These are phyloP conservation scores for Asobara japonica DNA, from an alignment of 1,140 invertebrate genomes.

Conservation along the genomic window DNA sequence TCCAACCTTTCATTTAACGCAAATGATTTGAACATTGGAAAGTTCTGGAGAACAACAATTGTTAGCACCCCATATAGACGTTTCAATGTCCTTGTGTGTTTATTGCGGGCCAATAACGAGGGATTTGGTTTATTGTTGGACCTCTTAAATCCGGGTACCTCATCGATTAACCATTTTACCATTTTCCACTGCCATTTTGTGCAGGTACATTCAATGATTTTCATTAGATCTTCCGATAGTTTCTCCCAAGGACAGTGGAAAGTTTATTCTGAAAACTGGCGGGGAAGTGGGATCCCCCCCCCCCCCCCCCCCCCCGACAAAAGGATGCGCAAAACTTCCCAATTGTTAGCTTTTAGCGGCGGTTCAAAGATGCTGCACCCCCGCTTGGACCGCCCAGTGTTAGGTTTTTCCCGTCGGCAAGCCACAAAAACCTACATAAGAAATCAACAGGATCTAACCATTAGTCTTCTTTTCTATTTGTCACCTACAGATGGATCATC, in stretches of 20 bases:
- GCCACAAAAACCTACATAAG: background rate
- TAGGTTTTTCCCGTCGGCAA: background rate
- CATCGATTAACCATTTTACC: background rate
- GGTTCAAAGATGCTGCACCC: too few relatives aligned
- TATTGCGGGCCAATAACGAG: background rate
- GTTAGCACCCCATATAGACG: background rate
- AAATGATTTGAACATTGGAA: background rate
- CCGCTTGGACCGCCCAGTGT: background rate
- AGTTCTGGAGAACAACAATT: background rate
- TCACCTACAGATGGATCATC: constrained; percentile 27
- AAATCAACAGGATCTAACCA: background rate
- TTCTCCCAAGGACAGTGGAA: too few relatives aligned
- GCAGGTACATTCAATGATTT: too few relatives aligned
- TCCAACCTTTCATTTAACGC: too few relatives aligned
- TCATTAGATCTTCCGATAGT: too few relatives aligned
- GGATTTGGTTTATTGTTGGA: background rate
- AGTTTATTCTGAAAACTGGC: too few relatives aligned
- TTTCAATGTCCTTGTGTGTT: background rate
- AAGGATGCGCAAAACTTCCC: background rate
- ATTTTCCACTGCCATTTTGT: too few relatives aligned
- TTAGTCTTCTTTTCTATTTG: constrained; percentile 10
- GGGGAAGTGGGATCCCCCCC: too few relatives aligned
- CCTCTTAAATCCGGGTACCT: too few relatives aligned
- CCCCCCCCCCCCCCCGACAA: too few relatives aligned
- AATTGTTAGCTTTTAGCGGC: constrained; percentile 1